phyloP scores from a whole-genome alignment of 2,113 vertebrate species.

The Acanthochromis polyacanthus region DNA sequence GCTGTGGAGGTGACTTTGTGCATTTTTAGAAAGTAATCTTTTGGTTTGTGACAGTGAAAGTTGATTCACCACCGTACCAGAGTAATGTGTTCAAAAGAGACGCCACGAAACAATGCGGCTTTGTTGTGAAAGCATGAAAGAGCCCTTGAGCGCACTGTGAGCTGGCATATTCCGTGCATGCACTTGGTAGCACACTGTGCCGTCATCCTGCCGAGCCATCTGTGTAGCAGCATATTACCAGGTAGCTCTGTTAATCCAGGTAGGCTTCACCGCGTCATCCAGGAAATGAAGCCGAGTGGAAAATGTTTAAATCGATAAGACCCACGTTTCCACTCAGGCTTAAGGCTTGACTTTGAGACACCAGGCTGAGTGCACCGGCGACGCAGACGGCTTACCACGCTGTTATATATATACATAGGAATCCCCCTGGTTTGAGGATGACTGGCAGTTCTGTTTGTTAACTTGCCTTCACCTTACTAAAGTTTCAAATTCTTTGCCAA shows the following conservation, averaged over 20 bases:
- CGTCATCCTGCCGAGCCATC: slow-evolving; percentile 70
- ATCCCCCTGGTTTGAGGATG: slow-evolving; percentile 10
- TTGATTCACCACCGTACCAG: background rate
- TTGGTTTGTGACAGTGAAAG: slow-evolving; percentile 11
- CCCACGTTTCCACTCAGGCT: slow-evolving; percentile 49
- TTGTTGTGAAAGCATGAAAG: slow-evolving; percentile 35
- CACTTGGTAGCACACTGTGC: slow-evolving; percentile 33
- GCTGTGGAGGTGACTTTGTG: slow-evolving; percentile 24
- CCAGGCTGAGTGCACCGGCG: background rate
- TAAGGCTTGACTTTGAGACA: slow-evolving; percentile 64
- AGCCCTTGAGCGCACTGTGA: slow-evolving; percentile 24
- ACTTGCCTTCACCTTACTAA: slow-evolving; percentile 48
- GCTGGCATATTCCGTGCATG: slow-evolving; percentile 37
- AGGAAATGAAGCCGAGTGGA: slow-evolving; percentile 70
- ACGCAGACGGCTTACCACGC: slow-evolving; percentile 5
- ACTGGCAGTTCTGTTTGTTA: slow-evolving; percentile 30
- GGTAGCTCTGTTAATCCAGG: slow-evolving; percentile 77
- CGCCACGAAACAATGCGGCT: background rate
- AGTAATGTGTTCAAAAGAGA: background rate
- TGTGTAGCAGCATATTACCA: slow-evolving; percentile 75
- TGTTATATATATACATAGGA: slow-evolving; percentile 21
- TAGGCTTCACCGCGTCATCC: slow-evolving; percentile 39
- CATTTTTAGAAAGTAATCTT: background rate
- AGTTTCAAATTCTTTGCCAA: slow-evolving; percentile 18
- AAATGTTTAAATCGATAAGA: slow-evolving; percentile 75